phyloP scores from a whole-genome alignment of 2,113 vertebrate genomes.

The Xiphophorus maculatus region DNA sequence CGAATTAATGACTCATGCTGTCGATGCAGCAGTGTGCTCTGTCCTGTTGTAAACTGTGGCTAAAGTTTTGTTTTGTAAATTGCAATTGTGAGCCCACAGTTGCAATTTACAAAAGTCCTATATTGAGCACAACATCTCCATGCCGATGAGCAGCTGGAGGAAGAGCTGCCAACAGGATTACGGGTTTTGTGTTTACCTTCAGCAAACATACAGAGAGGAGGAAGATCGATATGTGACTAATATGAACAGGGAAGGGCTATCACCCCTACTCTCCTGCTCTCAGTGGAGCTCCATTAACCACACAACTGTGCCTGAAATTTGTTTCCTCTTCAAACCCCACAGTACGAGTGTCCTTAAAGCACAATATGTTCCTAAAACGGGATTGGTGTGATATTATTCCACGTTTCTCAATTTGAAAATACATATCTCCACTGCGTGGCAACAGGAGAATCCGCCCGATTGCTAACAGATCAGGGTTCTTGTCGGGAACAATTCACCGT shows the following conservation, averaged over 20 bases:
- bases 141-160: slow-evolving; percentile 38
- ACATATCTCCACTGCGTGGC: slow-evolving; percentile 19
- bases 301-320: slow-evolving; percentile 25
- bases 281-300: slow-evolving; percentile 54
- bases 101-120: no score
- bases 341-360: slow-evolving; percentile 12
- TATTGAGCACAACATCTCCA: background rate
- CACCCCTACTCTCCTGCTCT: slow-evolving; percentile 54
- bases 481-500: slow-evolving; percentile 49
- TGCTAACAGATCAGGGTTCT: slow-evolving; percentile 36
- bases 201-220: slow-evolving; percentile 42
- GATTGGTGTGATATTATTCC: slow-evolving; percentile 43
- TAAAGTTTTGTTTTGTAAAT: no score
- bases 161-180: slow-evolving; percentile 68
- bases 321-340: slow-evolving; percentile 8
- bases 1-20: no score
- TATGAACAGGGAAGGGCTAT: slow-evolving; percentile 64
- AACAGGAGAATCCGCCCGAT: slow-evolving; percentile 17
- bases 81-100: no score
- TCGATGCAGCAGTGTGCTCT: no score
- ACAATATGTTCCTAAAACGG: slow-evolving; percentile 42
- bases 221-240: slow-evolving; percentile 76
- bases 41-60: no score
- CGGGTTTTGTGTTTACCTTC: slow-evolving; percentile 61
- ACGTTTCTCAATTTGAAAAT: slow-evolving; percentile 50